Base-by-base conservation (phyloP, 2,888 invertebrate genomes). In the Thymelicus lineola region DNA sequence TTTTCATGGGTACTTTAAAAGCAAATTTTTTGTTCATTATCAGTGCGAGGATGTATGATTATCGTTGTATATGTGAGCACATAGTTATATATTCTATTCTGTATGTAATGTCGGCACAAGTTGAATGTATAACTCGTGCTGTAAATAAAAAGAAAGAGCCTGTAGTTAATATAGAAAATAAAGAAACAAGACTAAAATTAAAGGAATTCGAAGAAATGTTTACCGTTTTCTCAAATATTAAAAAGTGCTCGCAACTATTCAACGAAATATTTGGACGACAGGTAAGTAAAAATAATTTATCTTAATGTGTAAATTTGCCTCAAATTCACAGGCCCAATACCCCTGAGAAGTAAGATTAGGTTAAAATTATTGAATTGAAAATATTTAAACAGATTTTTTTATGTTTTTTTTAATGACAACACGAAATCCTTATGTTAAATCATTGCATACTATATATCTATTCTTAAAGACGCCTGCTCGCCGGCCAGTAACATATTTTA, bases 181-280 rank as follows among this genome's bases (percentile, higher is more conserved):
- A 62, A 10, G 57, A 63, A 61, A 46, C 28, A 15, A 14, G 15
- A 15, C 14, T 68, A 7, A 36, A 68, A n/a, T 17, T 62, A 7
- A 38, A 10, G 7, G 36, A 68, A 4, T 64, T 64, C 17, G 69
- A 70, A 28, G 46, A 59, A 15, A 42, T 63, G 17, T 58, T 64
- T 12, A 59, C 63, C 35, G 42, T 53, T 36, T 70, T 58, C 42
- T 20, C 50, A 28, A 69, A 64, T 59, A 69, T 69, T 9, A 64
- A 63, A 59, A 58, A 58, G 20, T n/a, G 63, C 20, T 69, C 69
- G 14, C 63, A 64, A 17, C 12, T 64, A 7, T 59, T 69, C 28
- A 69, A 69, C 17, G n/a, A 63, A 48, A 69, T 69, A 10, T 69
- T 48, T 64, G 69, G 69, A 50, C 48, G 63, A 38, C 63, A 69